Percentiles rank a stretch among this genome's conserved stretches.
These are phyloP conservation scores for Peromyscus melanophrys DNA, from an alignment of 2,797 vertebrate genomes.

Conservation along the genomic window DNA sequence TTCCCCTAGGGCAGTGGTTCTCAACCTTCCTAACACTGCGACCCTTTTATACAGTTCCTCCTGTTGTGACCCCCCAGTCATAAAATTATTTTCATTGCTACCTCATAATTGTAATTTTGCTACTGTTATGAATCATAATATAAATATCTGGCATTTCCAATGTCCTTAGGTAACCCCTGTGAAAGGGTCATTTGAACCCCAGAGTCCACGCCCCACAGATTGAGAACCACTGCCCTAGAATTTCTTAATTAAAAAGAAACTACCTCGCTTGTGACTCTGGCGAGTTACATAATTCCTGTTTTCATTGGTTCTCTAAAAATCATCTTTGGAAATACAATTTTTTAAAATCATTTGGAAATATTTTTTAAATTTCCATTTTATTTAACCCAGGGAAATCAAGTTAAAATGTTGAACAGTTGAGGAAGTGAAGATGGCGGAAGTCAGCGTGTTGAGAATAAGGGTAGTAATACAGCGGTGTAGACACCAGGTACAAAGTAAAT, in stretches of 20 bases:
- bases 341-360: neutral
- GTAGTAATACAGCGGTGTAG: too few species aligned
- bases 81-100: neutral
- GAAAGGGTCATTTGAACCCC: neutral
- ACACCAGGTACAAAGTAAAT: neutral
- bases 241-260: neutral
- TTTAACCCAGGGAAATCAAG: neutral
- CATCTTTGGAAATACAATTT: neutral
- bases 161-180: neutral
- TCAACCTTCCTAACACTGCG: neutral
- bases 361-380: neutral
- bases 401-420: neutral
- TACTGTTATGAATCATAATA: neutral
- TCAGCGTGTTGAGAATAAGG: neutral
- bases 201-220: neutral
- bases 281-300: neutral
- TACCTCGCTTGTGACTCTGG: rapidly evolving
- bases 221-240: neutral
- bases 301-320: neutral
- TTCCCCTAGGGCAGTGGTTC: neutral
- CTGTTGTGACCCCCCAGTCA: neutral
- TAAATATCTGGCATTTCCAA: neutral
- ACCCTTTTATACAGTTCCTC: neutral
- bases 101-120: neutral
- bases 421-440: neutral